Evolutionary conservation across 2,888 invertebrate genomes (phyloP), one percentile per base, ranked within the genome.

Genomic region (Cheilosia impressa): DNA sequence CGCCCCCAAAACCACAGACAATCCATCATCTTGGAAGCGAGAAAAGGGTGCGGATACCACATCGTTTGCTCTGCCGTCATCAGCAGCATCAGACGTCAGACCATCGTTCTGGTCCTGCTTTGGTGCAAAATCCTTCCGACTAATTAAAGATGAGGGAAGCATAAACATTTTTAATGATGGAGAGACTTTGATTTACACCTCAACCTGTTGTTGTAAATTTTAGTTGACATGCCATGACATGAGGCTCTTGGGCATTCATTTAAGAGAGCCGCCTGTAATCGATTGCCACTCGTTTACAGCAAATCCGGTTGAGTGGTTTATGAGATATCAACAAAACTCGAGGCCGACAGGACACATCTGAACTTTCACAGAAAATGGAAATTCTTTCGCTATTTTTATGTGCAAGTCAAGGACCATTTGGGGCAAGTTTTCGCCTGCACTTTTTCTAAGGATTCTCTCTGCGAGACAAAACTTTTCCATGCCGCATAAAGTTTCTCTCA

Each of bases 391-490:
- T 52, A 68, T 69, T 63, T 73, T 63, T 68, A 43, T 31, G 50
- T 58, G 63, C 52, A 63, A 72, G 60, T 69, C 83, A 84, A 77
- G 78, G 45, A 58, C 66, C 43, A 22, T 31, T 45, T 19, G 27
- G 60, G 50, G 52, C 57, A 79, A 81, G 76, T 73, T 66, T 62
- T 55, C 52, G 6, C 45, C 10, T 19, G 2, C 45, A 17, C 17
- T 45, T 68, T 66, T 68, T 19, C 2, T 22, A 15, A 60, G 52
- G 19, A 52, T 52, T 53, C 13, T 7, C 60, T 27, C 38, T 4
- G 50, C 38, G 13, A n/a, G 22, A 27, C 22, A 58, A 38, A 71
- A 53, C 13, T 34, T 60, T 22, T 17, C 31, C 17, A 34, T 31
- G 31, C 57, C 24, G 13, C 52, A 38, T 38, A 31, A 76, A 77